Evolutionary conservation across 2,113 vertebrate species (phyloP).

Genomic region (Albula glossodonta): DNA sequence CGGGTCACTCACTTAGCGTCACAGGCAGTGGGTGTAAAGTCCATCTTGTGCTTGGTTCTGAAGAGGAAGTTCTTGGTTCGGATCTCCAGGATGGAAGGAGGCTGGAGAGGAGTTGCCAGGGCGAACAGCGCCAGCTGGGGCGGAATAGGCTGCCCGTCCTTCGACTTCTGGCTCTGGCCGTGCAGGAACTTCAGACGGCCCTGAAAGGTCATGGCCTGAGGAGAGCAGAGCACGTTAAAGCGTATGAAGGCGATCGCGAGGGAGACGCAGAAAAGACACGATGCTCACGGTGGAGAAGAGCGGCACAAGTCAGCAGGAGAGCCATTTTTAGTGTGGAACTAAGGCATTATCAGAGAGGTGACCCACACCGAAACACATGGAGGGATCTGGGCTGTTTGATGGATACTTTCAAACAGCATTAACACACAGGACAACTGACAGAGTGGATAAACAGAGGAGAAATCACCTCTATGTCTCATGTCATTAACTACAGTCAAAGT

Average conservation of each 20-base stretch:
- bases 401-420: neutral
- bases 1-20: slow-evolving; percentile 77
- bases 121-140: slow-evolving; percentile 81
- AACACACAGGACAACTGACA: neutral
- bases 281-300: neutral
- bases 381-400: neutral
- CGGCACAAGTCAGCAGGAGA: neutral
- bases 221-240: slow-evolving; percentile 32
- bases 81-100: slow-evolving; percentile 83
- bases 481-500: neutral
- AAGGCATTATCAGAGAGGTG: neutral
- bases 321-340: neutral
- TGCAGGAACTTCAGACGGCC: slow-evolving; percentile 81
- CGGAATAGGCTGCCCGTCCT: slow-evolving; percentile 69
- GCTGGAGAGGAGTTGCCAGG: slow-evolving; percentile 77
- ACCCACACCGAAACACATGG: neutral
- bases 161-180: slow-evolving; percentile 80
- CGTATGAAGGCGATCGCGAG: slow-evolving; percentile 1
- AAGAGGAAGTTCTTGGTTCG: slow-evolving; percentile 83
- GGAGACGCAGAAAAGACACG: neutral
- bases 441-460: neutral
- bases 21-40: slow-evolving; percentile 80
- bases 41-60: slow-evolving; percentile 84
- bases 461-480: neutral
- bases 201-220: slow-evolving; percentile 84